A percentile compares a stretch with the other conserved stretches of the same genome.
Evolutionary conservation across 1,140 invertebrate species (phyloP).

Genomic region (Holcopasites calliopsidis): DNA sequence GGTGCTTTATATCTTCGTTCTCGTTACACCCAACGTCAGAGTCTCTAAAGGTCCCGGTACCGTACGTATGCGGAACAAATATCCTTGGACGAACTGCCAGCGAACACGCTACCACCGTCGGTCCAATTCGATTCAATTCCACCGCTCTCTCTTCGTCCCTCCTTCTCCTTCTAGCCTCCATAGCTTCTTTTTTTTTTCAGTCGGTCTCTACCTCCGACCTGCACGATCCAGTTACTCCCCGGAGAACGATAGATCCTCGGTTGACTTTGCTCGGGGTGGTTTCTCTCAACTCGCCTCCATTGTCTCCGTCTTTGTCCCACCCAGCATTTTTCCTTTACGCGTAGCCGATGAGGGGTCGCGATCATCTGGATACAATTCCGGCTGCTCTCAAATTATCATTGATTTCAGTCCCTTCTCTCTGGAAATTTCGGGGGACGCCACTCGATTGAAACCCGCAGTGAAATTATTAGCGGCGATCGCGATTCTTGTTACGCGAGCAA

Average conservation of each 20-base stretch:
- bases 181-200: constrained; percentile 33
- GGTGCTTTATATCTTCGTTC: constrained; percentile 66
- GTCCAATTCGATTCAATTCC: constrained; percentile 78
- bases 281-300: constrained; percentile 56
- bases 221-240: constrained; percentile 68
- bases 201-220: constrained; percentile 59
- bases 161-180: constrained; percentile 32
- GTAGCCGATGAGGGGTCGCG: constrained; percentile 37
- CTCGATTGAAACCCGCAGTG: too few species aligned
- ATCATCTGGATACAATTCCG: constrained; percentile 28
- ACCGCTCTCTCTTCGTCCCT: constrained; percentile 49
- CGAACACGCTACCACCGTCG: constrained; percentile 71
- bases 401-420: neutral
- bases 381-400: constrained; percentile 17
- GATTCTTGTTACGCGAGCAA: too few species aligned
- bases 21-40: constrained; percentile 59
- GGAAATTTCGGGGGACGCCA: neutral
- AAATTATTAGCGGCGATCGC: constrained; percentile 1
- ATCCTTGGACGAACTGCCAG: constrained; percentile 75
- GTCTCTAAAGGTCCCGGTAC: constrained; percentile 65
- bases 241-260: constrained; percentile 75
- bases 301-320: neutral
- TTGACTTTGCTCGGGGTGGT: constrained; percentile 71
- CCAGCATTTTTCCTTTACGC: neutral
- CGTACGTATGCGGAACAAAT: constrained; percentile 64